Conservation (phyloP, 2,888 invertebrate species). For the Cheilosia pagana region DNA sequence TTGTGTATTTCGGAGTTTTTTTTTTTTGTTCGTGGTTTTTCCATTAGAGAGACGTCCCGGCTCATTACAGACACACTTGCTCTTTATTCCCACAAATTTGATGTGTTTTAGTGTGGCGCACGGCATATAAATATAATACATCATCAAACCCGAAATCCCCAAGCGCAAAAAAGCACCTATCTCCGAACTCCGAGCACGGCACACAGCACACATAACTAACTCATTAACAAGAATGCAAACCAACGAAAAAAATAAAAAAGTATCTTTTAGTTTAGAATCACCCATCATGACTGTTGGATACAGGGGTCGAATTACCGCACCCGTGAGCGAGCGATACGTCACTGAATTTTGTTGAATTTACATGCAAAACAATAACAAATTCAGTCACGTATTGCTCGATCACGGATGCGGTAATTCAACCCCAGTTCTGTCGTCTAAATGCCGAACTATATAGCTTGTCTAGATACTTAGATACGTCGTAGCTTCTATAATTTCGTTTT, state of each 20-base stretch:
- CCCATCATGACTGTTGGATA: slow-evolving; percentile 75
- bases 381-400: too few relatives aligned
- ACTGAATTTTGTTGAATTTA: too few relatives aligned
- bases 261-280: slow-evolving; percentile 75
- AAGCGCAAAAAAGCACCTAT: slow-evolving; percentile 40
- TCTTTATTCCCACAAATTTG: slow-evolving; percentile 29
- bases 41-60: slow-evolving; percentile 32
- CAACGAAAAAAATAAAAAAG: slow-evolving; percentile 56
- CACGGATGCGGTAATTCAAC: too few relatives aligned
- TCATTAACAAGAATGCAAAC: slow-evolving; percentile 71
- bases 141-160: slow-evolving; percentile 60
- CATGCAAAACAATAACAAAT: too few relatives aligned
- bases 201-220: slow-evolving; percentile 61
- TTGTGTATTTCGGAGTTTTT: slow-evolving; percentile 34
- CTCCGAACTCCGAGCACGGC: too few relatives aligned
- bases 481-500: slow-evolving; percentile 38
- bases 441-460: slow-evolving; percentile 49
- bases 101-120: slow-evolving; percentile 67
- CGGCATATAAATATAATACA: slow-evolving; percentile 9
- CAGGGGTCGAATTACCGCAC: too few relatives aligned
- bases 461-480: slow-evolving; percentile 49
- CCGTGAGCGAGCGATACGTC: too few relatives aligned
- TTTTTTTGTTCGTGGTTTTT: slow-evolving; percentile 13
- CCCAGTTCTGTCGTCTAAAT: slow-evolving; percentile 66
- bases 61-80: slow-evolving; percentile 62